Base-by-base conservation (phyloP, 2,113 vertebrate species). In the Tretioscincus oriximinensis region DNA sequence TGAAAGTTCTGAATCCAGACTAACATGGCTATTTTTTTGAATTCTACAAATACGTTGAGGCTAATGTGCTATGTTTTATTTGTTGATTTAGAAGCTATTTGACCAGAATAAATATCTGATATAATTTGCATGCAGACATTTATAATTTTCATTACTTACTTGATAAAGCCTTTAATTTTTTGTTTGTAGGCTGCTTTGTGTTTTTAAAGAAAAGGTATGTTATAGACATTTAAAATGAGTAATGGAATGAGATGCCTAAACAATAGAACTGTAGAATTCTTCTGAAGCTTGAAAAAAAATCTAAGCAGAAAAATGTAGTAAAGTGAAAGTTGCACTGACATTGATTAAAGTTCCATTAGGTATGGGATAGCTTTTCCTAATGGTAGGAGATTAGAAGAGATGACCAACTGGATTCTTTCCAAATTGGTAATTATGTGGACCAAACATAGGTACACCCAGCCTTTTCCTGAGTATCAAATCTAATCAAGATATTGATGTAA, bases 401-500 rank as follows among this genome's bases (percentile, higher is more conserved):
- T 65, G 12, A 21, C 61, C 58, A 80, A 31, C 26, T 66, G 49
- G 49, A 35, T 67, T 67, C 28, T 74, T 81, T 74, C 63, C 71
- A 81, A 66, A 29, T 66, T 35, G 61, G 63, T 81, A 67, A 74
- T 67, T 74, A 35, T 67, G 31, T 74, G 28, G 45, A 24, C 31
- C 79, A 74, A 70, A 60, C 22, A 35, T 81, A 81, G 28, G 63
- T 73, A 73, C 35, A 66, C 61, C 47, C 47, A 11, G 28, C 26
- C 61, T 18, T 41, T 74, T 81, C 79, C 71, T 35, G 28, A 45
- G 9, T 60, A 75, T 81, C 80, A 74, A 73, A 73, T 75, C 80
- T 75, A 74, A 81, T 81, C 49, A 81, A 75, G 64, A 68, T 68
- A 81, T 75, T 75, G 79, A 81, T 81, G 71, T 67, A 67, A 74